phyloP scores from a whole-genome alignment of 2,797 vertebrate species.

The Ispidina lecontei region DNA sequence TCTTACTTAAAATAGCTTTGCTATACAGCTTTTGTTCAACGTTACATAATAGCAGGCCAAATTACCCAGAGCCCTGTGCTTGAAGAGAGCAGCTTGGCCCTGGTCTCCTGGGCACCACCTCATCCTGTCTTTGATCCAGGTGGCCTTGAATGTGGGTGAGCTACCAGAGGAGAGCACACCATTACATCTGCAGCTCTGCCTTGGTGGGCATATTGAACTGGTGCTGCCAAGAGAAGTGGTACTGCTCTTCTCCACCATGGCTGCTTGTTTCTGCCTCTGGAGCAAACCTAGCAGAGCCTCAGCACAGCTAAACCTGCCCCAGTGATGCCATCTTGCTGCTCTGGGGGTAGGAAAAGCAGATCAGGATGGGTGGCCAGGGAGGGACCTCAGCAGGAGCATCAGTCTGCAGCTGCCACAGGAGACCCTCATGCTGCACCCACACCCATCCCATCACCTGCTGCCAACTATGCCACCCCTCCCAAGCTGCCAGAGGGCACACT shows the following conservation, averaged over 20 bases:
- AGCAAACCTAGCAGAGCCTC: not conserved
- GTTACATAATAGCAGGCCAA: slow-evolving; percentile 50
- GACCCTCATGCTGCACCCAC: not conserved
- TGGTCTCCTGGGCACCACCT: not conserved
- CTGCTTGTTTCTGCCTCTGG: not conserved
- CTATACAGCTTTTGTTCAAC: slow-evolving; percentile 55
- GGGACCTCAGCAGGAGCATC: not conserved
- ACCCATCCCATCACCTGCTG: fast-evolving
- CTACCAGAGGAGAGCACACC: not conserved
- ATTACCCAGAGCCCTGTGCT: not conserved
- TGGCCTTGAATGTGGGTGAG: not conserved
- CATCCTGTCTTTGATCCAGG: slow-evolving; percentile 1
- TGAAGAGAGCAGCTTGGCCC: not conserved
- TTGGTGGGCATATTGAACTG: not conserved
- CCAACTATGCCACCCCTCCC: not conserved
- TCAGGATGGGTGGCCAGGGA: fast-evolving
- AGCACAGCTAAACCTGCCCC: not conserved
- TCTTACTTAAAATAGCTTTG: slow-evolving; percentile 66
- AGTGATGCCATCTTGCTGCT: not conserved
- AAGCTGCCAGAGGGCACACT: not conserved
- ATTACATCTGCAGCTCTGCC: not conserved
- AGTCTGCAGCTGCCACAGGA: not conserved
- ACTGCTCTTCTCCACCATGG: fast-evolving
- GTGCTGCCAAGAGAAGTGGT: not conserved
- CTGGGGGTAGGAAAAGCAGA: not conserved